Evolutionary conservation across 2,113 vertebrate genomes (phyloP), one percentile per base, ranked within the genome.

Genomic region (Poecile atricapillus): DNA sequence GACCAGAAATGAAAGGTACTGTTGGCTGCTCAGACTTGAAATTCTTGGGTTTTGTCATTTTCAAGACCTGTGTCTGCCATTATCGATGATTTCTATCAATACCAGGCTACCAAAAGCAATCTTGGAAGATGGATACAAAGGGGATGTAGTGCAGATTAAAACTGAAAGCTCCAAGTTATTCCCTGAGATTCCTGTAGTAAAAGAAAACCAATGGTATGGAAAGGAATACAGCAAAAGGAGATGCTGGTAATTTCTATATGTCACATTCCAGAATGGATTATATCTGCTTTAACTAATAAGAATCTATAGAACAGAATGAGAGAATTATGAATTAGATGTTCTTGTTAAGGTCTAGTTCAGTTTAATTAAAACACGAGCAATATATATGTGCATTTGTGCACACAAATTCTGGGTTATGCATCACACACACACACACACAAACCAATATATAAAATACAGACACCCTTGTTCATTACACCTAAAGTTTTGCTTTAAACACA

Each of bases 321-420:
- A 94, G 94, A 90, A 77, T 97, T 98, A 97, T 96, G 97, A 97
- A 97, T 97, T 95, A 87, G 71, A 65, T 94, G 58, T 37, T 87
- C 95, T 93, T 96, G 95, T 95, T 98, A 97, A 97, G 97, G 88
- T 98, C 97, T 97, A 80, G 86, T 95, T 98, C 96, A 97, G 89
- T 97, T 98, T 98, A 98, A 98, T 98, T 98, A 98, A 97, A 97
- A 96, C 88, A 93, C 43, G 19, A 93, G 91, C 84, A 85, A 95
- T 94, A 81, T 90, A 47, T 95, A 59, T 82, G 33, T 73, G 79
- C 82, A 13, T 75, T 53, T 95, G 62, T 69, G 64, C 81, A 62
- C 81, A 50, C 68, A 23, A 10, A 82, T 60, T 53, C 64, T 90
- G 94, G 35, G 70, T 95, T 95, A 91, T 97, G 62, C 12, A 96